Evolutionary conservation across 2,888 invertebrate genomes (phyloP).

Genomic region (Sthenelais limicola): DNA sequence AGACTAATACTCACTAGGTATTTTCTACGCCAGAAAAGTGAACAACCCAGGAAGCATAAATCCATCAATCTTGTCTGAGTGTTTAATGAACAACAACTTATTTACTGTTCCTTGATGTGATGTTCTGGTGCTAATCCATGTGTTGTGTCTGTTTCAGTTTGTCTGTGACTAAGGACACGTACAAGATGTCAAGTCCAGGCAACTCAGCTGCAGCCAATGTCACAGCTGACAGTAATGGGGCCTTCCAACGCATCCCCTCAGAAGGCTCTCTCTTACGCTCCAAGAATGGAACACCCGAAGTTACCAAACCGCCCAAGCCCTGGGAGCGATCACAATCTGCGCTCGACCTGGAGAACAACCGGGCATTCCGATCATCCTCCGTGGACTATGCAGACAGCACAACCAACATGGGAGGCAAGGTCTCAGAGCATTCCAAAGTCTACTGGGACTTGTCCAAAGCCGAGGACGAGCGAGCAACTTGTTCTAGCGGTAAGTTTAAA

Average conservation of each 20-base stretch:
- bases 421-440: slow-evolving; percentile 68
- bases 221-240: slow-evolving; percentile 27
- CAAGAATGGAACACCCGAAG: slow-evolving; percentile 14
- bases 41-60: no score
- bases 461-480: slow-evolving; percentile 52
- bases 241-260: slow-evolving; percentile 48
- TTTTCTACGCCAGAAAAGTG: no score
- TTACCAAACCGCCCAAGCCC: slow-evolving; percentile 48
- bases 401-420: slow-evolving; percentile 41
- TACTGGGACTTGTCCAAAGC: slow-evolving; percentile 70
- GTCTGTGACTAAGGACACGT: slow-evolving; percentile 10
- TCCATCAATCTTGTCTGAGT: no score
- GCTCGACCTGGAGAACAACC: slow-evolving; percentile 47
- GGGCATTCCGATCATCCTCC: slow-evolving; percentile 20
- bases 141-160: neutral
- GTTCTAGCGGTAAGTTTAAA: slow-evolving; percentile 46
- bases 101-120: neutral
- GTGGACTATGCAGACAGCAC: slow-evolving; percentile 40
- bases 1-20: no score
- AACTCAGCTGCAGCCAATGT: neutral
- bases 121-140: neutral
- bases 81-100: neutral
- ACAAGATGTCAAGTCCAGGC: slow-evolving; percentile 21
- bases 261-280: slow-evolving; percentile 43
- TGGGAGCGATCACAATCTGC: slow-evolving; percentile 69